Evolutionary conservation across 2,113 vertebrate species (phyloP), one percentile per base, ranked within the genome.

Genomic region (Burhinus bistriatus): DNA sequence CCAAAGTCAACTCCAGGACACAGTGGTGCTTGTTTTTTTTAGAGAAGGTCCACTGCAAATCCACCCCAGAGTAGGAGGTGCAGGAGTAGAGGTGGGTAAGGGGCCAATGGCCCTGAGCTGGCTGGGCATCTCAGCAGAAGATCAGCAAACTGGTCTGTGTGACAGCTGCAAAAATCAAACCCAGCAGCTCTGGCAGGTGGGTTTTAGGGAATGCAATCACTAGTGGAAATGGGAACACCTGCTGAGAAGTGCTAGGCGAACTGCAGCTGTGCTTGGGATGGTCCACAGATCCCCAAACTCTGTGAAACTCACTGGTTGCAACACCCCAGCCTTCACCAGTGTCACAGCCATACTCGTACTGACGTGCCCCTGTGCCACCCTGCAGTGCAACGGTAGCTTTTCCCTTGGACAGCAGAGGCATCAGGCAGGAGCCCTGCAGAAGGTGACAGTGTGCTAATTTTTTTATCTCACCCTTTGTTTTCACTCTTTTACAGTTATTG

Each of bases 281-380:
- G 20, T 44, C 55, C 29, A 34, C 21, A 38, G 64, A 8, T 38
- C 15, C 23, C 49, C 30, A 40, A 15, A 5, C 21, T 45, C 68
- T 32, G 15, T 52, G 49, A 75, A 51, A 30, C 4, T 7, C 45
- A 19, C 32, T 14, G 30, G 7, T 11, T 29, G 12, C 32, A 27
- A 7, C 14, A 7, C 19, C 9, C 20, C 51, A 47, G 20, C 22
- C 44, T 77, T 23, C 8, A 14, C 34, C 21, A 47, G 49, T 10
- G 49, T 36, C 70, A 19, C 23, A 29, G 20, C 29, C n/a, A 13
- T 8, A 5, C 42, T 9, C 1, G 3, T 14, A 21, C 26, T 16
- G 16, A 1, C 14, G 45, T 47, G 42, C 2, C 32, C 18, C 17
- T 3, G 0, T 5, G 49, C 10, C 47, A 15, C 9, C 26, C 65